Base-by-base conservation (phyloP, 2,888 invertebrate genomes). In the Polyommatus iphigenia region DNA sequence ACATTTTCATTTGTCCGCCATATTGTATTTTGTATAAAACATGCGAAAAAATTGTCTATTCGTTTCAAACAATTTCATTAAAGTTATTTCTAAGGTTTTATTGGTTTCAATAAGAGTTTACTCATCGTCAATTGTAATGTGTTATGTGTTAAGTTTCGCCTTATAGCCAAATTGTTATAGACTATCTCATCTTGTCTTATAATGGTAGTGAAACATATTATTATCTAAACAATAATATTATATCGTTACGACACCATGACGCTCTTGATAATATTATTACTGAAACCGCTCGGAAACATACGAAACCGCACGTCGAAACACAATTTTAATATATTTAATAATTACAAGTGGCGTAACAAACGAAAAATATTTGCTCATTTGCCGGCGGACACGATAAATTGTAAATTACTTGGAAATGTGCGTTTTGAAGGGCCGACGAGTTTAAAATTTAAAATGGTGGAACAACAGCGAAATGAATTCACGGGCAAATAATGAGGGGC, bases 281-380 rank as follows among this genome's bases (percentile, higher is more conserved):
- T 83, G 84, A 86, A 84, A 82, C 85, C 83, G 84, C 82, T 80
- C 82, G 83, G 83, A 84, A 85, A 83, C 83, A 85, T 86, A 86
- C 83, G 83, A 85, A 80, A 87, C 88, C 88, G 83, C 89, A 86
- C 83, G 87, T 89, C 85, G 82, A 85, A 88, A 89, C 89, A 87
- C 88, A 90, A 88, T 83, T 85, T 86, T 87, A 86, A 88, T 89
- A 87, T 89, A 87, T 88, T 91, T 92, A 91, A 46, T 46, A 10
- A 91, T 92, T 90, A 89, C 90, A 88, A 89, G 87, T 91, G 90
- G 88, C 87, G 89, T 88, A 88, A 91, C 90, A 91, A 88, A 90
- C 86, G 88, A 88, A 91, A 92, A 89, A 90, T 90, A 92, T 92
- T 91, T 93, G 91, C 90, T 91, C 92, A 93, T 93, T 92, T 91